Conservation (phyloP, 1,140 invertebrate species). For the Drosophila nikananu region DNA sequence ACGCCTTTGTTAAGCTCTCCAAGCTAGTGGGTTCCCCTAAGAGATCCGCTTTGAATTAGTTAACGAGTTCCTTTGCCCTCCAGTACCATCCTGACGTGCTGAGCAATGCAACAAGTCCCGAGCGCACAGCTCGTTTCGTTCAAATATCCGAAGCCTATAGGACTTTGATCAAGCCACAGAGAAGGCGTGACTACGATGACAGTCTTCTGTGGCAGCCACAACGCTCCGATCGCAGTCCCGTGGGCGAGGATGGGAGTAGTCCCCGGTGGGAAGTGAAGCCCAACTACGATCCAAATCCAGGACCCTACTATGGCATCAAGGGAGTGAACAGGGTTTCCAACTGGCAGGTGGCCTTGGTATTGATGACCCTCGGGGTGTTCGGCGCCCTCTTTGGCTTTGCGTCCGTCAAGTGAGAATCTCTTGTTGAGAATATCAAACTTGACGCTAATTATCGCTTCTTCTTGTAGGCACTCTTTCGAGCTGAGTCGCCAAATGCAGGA, state of each 20-base stretch:
- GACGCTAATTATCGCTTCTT: background rate
- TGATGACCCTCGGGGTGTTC: constrained; percentile 86
- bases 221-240: constrained; percentile 22
- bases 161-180: constrained; percentile 87
- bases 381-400: constrained; percentile 87
- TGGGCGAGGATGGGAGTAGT: constrained; percentile 12
- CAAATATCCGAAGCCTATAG: constrained; percentile 89
- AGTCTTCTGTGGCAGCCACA: constrained; percentile 58
- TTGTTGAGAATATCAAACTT: background rate
- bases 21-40: constrained; percentile 85
- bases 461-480: constrained; percentile 85
- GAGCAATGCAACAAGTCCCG: constrained; percentile 86
- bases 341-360: constrained; percentile 86
- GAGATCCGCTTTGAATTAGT: too few relatives aligned
- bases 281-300: constrained; percentile 73
- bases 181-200: constrained; percentile 87
- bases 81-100: constrained; percentile 88
- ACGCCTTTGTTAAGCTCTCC: constrained; percentile 87
- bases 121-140: constrained; percentile 86
- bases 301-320: constrained; percentile 87
- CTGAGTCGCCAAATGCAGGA: constrained; percentile 84
- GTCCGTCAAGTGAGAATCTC: constrained; percentile 86
- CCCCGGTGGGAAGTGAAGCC: constrained; percentile 73
- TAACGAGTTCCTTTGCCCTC: background rate
- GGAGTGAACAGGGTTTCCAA: constrained; percentile 87